A percentile compares a stretch with the other conserved stretches of the same genome.
Evolutionary conservation across 1,140 invertebrate genomes (phyloP).

Genomic region (Pteromalus puparum): DNA sequence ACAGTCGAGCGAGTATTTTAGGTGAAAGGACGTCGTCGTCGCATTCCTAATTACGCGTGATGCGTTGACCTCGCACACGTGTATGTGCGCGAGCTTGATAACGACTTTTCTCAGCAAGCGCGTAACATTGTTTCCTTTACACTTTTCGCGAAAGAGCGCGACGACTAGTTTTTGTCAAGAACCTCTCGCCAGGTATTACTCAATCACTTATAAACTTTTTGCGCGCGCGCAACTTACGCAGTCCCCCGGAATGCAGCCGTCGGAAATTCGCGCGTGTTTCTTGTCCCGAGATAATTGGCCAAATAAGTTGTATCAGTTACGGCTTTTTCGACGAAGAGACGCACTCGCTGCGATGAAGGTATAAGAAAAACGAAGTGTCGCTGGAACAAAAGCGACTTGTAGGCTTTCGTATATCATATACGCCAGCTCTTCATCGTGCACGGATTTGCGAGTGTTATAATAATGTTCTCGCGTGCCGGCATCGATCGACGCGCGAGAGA

Average conservation of each 20-base stretch:
- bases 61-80: neutral
- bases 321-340: neutral
- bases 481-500: slow-evolving; percentile 1
- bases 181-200: slow-evolving; percentile 7
- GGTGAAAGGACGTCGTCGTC: neutral
- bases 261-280: neutral
- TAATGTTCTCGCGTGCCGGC: neutral
- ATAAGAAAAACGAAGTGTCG: neutral
- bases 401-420: no score
- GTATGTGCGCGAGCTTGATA: neutral
- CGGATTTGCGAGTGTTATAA: neutral
- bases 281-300: slow-evolving; percentile 10
- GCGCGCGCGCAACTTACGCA: neutral
- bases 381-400: no score
- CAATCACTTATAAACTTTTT: slow-evolving; percentile 23
- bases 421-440: neutral
- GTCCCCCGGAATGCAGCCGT: neutral
- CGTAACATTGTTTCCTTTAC: neutral
- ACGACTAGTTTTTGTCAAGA: slow-evolving; percentile 5
- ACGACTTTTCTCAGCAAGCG: neutral
- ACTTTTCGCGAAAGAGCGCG: neutral
- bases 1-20: neutral
- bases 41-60: neutral
- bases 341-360: no score
- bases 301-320: slow-evolving; percentile 41